Evolutionary conservation across 1,140 invertebrate species (phyloP).

Genomic region (Pseudomyrmex cubaensis): DNA sequence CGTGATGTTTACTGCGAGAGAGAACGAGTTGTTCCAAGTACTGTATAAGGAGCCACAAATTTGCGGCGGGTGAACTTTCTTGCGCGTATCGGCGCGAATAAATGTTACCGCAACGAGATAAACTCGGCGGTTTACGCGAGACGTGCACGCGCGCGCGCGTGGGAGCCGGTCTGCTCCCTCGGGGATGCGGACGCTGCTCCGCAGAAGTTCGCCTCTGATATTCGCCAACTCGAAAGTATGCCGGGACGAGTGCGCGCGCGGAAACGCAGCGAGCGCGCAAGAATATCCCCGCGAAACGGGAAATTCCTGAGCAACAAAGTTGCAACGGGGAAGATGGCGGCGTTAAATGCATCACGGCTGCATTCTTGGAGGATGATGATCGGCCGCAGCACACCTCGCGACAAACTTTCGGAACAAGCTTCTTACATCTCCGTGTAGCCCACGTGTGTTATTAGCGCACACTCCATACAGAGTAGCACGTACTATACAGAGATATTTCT

Average conservation of each 20-base stretch:
- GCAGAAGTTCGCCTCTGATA: conserved; percentile 40
- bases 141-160: background rate
- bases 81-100: conserved; percentile 54
- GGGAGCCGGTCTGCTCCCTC: background rate
- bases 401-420: conserved; percentile 49
- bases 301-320: conserved; percentile 42
- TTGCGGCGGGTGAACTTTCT: conserved; percentile 50
- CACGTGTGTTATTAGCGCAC: conserved; percentile 27
- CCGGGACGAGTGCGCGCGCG: conserved; percentile 29
- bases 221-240: conserved; percentile 55
- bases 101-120: conserved; percentile 58
- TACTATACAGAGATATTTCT: background rate
- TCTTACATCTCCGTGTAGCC: conserved; percentile 23
- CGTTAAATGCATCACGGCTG: conserved; percentile 59
- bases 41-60: conserved; percentile 46
- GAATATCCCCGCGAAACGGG: conserved; percentile 18
- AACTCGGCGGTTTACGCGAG: conserved; percentile 37
- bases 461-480: too few relatives aligned
- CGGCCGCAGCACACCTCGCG: conserved; percentile 46
- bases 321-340: conserved; percentile 6
- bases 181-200: conserved; percentile 6
- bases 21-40: conserved; percentile 40
- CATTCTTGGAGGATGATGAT: conserved; percentile 65
- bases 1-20: conserved; percentile 24
- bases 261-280: conserved; percentile 20